phyloP scores from a whole-genome alignment of 2,797 vertebrate genomes.

The Erpetoichthys calabaricus region DNA sequence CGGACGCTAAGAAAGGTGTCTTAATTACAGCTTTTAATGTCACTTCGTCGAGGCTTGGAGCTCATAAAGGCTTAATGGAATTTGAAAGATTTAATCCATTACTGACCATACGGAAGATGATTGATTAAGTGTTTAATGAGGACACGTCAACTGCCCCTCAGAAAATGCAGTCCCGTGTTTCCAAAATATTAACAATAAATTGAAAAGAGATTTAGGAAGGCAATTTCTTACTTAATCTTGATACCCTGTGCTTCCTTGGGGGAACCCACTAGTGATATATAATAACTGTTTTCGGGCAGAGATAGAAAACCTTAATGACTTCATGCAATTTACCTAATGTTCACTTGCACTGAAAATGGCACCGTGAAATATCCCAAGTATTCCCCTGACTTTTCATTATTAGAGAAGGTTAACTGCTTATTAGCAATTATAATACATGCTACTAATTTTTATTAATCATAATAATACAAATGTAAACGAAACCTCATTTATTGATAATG shows the following conservation, averaged over 20 bases:
- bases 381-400: no score
- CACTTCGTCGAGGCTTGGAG: constrained; percentile 21
- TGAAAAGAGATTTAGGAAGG: constrained; percentile 54
- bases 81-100: constrained; percentile 37
- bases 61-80: constrained; percentile 36
- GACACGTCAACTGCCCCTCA: constrained; percentile 31
- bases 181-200: constrained; percentile 45
- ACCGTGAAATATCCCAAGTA: constrained; percentile 7
- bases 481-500: no score
- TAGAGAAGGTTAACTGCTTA: no score
- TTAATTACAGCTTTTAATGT: constrained; percentile 29
- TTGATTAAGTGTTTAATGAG: constrained; percentile 39
- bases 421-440: no score
- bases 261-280: constrained; percentile 32
- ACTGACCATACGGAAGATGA: constrained; percentile 39
- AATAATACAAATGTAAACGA: no score
- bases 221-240: constrained; percentile 53
- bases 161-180: constrained; percentile 29
- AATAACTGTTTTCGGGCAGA: constrained; percentile 53
- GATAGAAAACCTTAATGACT: constrained; percentile 50
- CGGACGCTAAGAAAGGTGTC: constrained; percentile 10
- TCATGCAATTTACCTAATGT: constrained; percentile 55
- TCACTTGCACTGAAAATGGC: constrained; percentile 15
- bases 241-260: constrained; percentile 43
- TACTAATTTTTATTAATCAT: no score